Base-by-base conservation (phyloP, 2,888 invertebrate genomes). In the Trissoscelio sp. region DNA sequence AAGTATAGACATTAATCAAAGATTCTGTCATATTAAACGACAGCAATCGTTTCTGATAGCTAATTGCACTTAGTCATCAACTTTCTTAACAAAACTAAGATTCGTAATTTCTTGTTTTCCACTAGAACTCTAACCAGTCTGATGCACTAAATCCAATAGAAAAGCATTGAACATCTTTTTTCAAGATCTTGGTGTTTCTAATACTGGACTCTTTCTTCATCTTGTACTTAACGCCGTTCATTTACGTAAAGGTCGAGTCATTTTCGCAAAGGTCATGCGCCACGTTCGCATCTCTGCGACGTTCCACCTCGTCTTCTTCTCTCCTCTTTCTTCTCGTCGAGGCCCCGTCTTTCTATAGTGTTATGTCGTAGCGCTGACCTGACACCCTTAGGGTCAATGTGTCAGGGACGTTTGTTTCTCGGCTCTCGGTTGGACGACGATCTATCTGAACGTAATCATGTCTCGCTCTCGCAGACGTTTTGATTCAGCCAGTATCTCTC, bases 371-470 rank as follows among this genome's bases (percentile, higher is more conserved):
- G 82, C 70, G 79, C 55, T 75, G 82, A 82, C 82, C 81, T 73
- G 83, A 69, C 79, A 79, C 85, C 84, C 84, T 81, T 83, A 86
- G 85, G 86, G 85, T 88, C 87, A 88, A 87, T 87, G 85, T 87
- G 88, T 87, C 88, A 88, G 85, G 88, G 87, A 85, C 87, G 83
- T 82, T 84, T 73, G 83, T 74, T 78, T 53, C 78, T 73, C 85
- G 78, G 80, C 79, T 73, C 75, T 69, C 72, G 18, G 66, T 60
- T 79, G 57, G 53, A 69, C 83, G 83, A 85, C 85, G 83, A 86
- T 87, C 85, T 83, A 85, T 84, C 84, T 62, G 14, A 81, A 82
- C 82, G 80, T 58, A 79, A 82, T 77, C 77, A 78, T 58, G 74
- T 67, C 79, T 81, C 77, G 58, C 28, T 82, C 79, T 70, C 77